Evolutionary conservation across 1,140 invertebrate species (phyloP), one percentile per base, ranked within the genome.

Genomic region (Bombus confusus): DNA sequence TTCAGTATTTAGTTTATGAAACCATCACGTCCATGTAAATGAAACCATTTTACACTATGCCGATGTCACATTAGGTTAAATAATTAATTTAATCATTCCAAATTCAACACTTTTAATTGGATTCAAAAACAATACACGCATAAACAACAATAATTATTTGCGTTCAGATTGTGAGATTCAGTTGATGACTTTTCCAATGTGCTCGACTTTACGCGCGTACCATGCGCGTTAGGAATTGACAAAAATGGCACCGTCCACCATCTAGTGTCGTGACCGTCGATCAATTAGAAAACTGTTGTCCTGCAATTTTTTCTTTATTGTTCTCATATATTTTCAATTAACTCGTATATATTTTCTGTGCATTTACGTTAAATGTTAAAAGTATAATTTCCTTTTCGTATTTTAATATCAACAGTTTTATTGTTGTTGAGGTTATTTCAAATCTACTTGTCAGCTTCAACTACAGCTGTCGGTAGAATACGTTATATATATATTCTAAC

Each of bases 161-260:
- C 28, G 66, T 13, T 31, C 3, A 39, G 52, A 75, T 52, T 28
- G 3, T 68, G 9, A 43, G 34, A 62, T 80, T 73, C 68, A 80
- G 64, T 62, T 47, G 41, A 85, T 73, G 41, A 43, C 66, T 25
- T 28, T 39, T 52, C 5, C 62, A 41, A 39, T 52, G 25, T 76
- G 18, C 52, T 62, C 34, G 57, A 64, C 28, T 85, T 85, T 80
- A 72, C 83, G 52, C 76, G 83, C 83, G 76, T 62, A 37, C 52
- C 68, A 83, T 43, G 73, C 83, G 52, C 86, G 47, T 31, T 62
- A 31, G 31, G 64, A 52, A 39, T 41, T 72, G 69, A 88, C 43
- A 80, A 86, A 79, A 89, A 91, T 85, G 82, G 79, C 88, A 72
- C 84, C 57, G 81, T 89, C 85, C 80, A 74, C 80, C 68, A 71